Evolutionary conservation across 1,140 invertebrate genomes (phyloP).

Genomic region (Aphidius gifuensis): DNA sequence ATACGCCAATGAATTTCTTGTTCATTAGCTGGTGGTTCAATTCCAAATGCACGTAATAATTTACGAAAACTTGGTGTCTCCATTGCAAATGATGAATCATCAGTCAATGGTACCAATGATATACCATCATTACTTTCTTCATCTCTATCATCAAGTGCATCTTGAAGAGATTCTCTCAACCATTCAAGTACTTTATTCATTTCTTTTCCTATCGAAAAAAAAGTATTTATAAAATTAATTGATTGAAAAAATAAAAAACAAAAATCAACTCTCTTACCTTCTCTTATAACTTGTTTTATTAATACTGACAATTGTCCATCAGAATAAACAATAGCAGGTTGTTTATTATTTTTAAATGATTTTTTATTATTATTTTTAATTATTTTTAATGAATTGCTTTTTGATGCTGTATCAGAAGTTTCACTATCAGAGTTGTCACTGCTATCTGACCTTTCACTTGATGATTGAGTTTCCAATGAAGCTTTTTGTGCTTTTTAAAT

Average conservation of each 20-base stretch:
- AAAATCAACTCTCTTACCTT: conserved; percentile 32
- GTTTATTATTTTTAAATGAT: conserved; percentile 29
- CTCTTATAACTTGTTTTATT: conserved; percentile 47
- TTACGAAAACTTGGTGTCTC: conserved; percentile 59
- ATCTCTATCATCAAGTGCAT: conserved; percentile 61
- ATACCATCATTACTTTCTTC: conserved; percentile 58
- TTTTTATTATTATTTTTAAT: conserved; percentile 27
- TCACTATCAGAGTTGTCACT: conserved; percentile 22
- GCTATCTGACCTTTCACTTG: conserved; percentile 31
- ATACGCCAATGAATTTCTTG: conserved; percentile 65
- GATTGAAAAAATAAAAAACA: too few species aligned
- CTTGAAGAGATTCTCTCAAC: conserved; percentile 61
- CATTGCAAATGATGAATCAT: conserved; percentile 59
- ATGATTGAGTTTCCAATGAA: conserved; percentile 45
- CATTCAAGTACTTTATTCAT: conserved; percentile 59
- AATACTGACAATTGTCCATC: conserved; percentile 49
- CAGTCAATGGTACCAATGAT: conserved; percentile 65
- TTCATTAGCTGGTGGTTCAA: conserved; percentile 59
- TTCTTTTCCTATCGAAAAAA: conserved; percentile 34
- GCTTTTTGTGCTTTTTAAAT: conserved; percentile 38
- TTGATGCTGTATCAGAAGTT: neutral
- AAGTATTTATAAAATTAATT: neutral
- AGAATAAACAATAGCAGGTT: conserved; percentile 41
- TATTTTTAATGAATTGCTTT: neutral
- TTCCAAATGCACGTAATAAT: conserved; percentile 59